These are phyloP conservation scores for Glomeris marginata DNA, from an alignment of 2,888 invertebrate genomes.

Conservation along the genomic window DNA sequence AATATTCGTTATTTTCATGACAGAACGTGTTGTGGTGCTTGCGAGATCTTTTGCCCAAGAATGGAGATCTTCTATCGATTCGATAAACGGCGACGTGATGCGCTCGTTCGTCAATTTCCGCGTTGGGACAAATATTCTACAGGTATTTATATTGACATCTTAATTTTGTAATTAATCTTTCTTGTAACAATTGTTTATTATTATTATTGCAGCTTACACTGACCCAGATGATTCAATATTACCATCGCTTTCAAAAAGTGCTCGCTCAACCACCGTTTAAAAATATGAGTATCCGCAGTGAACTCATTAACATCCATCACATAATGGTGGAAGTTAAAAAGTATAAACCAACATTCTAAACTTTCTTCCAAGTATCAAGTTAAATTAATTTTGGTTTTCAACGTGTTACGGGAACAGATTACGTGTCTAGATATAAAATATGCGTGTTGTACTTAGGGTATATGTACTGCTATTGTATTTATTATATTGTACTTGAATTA, in stretches of 20 bases:
- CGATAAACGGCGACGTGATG: constrained; percentile 84
- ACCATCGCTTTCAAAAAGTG: constrained; percentile 90
- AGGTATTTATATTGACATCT: constrained; percentile 36
- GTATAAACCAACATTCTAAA: constrained; percentile 86
- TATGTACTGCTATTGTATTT: no score
- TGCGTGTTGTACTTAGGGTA: no score
- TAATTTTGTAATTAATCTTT: no score
- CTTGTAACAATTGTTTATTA: neutral
- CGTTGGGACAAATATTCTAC: constrained; percentile 84
- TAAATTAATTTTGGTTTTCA: no score
- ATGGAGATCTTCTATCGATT: constrained; percentile 92
- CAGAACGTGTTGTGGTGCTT: constrained; percentile 60
- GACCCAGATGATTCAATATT: constrained; percentile 92
- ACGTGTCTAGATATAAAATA: no score
- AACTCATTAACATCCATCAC: constrained; percentile 93
- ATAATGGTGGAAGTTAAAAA: constrained; percentile 99
- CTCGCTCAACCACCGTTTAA: constrained; percentile 51
- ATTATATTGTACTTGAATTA: no score
- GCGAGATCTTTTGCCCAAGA: constrained; percentile 78
- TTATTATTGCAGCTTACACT: constrained; percentile 51
- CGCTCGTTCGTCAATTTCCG: constrained; percentile 91
- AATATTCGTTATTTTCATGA: constrained; percentile 11
- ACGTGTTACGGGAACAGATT: no score
- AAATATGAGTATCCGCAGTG: constrained; percentile 42
- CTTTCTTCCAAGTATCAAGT: no score